Percentiles rank a stretch among this genome's conserved stretches.
Evolutionary conservation across 2,113 vertebrate genomes (phyloP).

Genomic region (Vombatus ursinus): DNA sequence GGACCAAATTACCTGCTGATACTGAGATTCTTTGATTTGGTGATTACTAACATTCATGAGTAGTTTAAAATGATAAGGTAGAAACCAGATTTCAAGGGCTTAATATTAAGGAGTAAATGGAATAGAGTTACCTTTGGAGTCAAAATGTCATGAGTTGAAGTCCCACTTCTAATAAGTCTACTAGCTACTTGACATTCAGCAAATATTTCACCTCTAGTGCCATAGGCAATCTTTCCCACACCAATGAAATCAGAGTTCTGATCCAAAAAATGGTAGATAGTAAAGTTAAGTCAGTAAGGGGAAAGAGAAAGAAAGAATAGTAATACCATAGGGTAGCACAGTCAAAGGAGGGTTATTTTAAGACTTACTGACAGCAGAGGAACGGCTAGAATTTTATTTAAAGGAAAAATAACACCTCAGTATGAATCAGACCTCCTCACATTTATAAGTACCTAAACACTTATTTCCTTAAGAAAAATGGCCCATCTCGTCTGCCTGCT

Average conservation of each 20-base stretch:
- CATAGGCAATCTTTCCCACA: not conserved
- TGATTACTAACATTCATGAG: not conserved
- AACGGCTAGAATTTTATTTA: not conserved
- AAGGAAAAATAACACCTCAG: not conserved
- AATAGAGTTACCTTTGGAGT: not conserved
- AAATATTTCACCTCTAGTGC: not conserved
- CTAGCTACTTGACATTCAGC: not conserved
- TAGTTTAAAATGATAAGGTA: not conserved
- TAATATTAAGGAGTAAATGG: not conserved
- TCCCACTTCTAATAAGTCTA: not conserved
- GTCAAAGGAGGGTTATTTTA: not conserved
- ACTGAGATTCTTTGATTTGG: not conserved
- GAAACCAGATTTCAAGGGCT: not conserved
- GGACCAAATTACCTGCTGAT: not conserved
- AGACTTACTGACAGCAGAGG: not conserved
- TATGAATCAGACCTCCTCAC: not conserved
- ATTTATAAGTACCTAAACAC: not conserved
- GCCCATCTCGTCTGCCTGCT: not conserved
- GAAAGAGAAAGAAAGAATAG: not conserved
- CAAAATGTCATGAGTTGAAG: not conserved
- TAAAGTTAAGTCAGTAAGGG: not conserved
- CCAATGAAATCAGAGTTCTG: not conserved
- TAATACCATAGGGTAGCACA: not conserved
- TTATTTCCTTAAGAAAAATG: not conserved
- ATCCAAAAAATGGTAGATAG: not conserved